phyloP scores from a whole-genome alignment of 2,888 invertebrate genomes.

The Frankliniella fusca region DNA sequence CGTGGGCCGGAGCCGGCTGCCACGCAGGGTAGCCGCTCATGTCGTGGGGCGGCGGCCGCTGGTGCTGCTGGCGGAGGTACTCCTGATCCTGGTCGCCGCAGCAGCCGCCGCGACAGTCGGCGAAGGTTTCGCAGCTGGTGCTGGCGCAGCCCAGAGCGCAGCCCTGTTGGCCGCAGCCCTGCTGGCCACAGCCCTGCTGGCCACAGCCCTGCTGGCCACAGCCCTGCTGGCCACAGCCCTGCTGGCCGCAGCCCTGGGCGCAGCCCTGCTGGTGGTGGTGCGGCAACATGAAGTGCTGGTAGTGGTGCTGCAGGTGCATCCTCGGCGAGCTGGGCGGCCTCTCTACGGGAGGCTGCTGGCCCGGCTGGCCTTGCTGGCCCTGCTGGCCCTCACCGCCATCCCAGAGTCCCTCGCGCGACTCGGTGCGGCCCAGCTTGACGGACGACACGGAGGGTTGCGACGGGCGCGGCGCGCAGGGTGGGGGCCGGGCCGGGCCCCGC shows the following conservation, averaged over 20 bases:
- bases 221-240: neutral
- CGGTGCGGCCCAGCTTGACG: neutral
- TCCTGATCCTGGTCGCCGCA: neutral
- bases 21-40: neutral
- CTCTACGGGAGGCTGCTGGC: neutral
- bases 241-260: neutral
- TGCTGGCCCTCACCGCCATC: no score
- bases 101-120: slow-evolving; percentile 9
- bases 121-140: neutral
- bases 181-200: neutral
- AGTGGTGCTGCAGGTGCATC: slow-evolving; percentile 14
- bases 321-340: neutral
- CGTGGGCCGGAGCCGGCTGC: neutral
- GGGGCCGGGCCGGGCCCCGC: no score
- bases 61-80: neutral
- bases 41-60: neutral
- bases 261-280: neutral
- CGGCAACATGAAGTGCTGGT: slow-evolving; percentile 10
- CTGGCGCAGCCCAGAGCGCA: neutral
- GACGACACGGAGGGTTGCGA: neutral
- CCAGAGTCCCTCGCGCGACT: no score
- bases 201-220: neutral
- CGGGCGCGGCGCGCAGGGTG: no score
- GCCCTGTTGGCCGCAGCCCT: neutral
- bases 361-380: neutral